Conservation (phyloP, 2,113 vertebrate genomes). For the Shinisaurus crocodilurus region DNA sequence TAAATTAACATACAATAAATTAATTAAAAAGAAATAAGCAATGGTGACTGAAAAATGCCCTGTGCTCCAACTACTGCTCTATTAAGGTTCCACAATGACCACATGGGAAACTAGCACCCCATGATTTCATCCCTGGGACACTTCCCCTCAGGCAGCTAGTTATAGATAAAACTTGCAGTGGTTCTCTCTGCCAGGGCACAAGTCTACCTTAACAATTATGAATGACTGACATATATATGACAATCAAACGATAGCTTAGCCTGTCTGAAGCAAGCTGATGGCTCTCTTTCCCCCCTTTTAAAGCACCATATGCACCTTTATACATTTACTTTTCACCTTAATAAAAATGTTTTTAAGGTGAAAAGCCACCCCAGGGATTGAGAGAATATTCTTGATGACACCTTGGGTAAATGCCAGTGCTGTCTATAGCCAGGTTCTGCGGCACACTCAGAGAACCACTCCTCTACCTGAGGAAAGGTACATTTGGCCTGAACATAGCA, state of each 20-base stretch:
- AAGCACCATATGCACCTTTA: background rate
- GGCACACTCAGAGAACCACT: background rate
- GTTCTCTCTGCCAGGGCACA: no score
- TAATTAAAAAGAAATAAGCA: no score
- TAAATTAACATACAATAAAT: no score
- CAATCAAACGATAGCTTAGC: no score
- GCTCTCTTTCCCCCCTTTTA: background rate
- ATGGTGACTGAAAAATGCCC: no score
- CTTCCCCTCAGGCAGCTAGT: background rate
- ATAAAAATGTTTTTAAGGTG: background rate
- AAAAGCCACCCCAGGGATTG: background rate
- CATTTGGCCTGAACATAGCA: no score
- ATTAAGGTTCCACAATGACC: no score
- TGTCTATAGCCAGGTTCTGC: background rate
- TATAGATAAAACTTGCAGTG: background rate
- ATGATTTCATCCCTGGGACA: background rate
- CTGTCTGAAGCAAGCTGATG: background rate
- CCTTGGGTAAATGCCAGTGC: background rate
- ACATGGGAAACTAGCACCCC: background rate
- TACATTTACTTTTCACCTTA: background rate
- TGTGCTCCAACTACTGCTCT: no score
- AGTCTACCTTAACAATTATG: no score
- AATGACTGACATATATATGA: no score
- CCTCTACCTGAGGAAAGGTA: background rate
- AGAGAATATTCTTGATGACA: background rate